Base-by-base conservation (phyloP, 2,888 invertebrate genomes). In the Pheosia tremula region DNA sequence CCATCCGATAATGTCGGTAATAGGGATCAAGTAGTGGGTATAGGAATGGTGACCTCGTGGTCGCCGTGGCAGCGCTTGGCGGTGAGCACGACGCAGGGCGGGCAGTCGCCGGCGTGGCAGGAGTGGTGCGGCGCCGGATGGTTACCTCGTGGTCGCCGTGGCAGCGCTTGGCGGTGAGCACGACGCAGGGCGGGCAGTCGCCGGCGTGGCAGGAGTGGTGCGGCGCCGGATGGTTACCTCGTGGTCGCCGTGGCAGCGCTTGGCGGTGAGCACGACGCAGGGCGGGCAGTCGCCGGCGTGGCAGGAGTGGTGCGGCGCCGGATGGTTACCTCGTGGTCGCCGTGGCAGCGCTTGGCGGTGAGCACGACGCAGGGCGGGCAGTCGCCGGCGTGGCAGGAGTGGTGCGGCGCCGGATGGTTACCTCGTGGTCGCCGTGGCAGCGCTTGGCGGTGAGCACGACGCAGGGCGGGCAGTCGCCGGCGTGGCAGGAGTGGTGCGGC, bases 401-500 rank as follows among this genome's bases (percentile, higher is more conserved):
- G 99, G 78, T 96, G 95, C 4, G 97, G 97, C 62, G 96, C 11
- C 4, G 47, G 47, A 4, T 9, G 1, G 8, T 7, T 47, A 47
- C 47, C 47, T 47, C 47, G 95, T 67, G 98, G 95, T 0, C 98
- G 97, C 43, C 98, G 97, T 88, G 79, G 65, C 82, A 96, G 96
- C 69, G 74, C 71, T 79, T 81, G 59, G 83, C 77, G 0, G 98
- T 82, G 67, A 83, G 82, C 72, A 99, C 59, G 54, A 82, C 83
- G 64, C 97, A 62, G 97, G 67, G 81, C 79, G 68, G 85, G 53
- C 99, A 99, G 73, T 77, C 81, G 5, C 92, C 84, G 39, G 95
- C 92, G 92, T 99, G 98, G 89, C 99, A 99, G 64, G 95, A 95
- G 90, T 98, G 99, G 78, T 96, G 95, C 4, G 97, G 97, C 62